Evolutionary conservation across 2,113 vertebrate species (phyloP).

Genomic region (Sialia sialis): DNA sequence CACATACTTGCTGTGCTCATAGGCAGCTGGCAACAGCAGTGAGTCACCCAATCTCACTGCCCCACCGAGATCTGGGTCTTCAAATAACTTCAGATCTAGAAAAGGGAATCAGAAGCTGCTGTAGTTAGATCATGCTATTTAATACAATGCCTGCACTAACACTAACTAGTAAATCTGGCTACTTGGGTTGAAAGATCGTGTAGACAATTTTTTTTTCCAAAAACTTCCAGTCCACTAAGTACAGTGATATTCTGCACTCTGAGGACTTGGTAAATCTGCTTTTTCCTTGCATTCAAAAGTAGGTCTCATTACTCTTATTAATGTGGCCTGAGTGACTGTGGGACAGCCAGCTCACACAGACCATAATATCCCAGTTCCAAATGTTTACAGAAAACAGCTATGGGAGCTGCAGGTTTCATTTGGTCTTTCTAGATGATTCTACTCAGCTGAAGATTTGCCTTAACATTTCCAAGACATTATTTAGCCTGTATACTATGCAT

Average conservation of each 20-base stretch:
- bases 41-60: slow-evolving; percentile 71
- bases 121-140: background rate
- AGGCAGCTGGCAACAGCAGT: slow-evolving; percentile 70
- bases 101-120: background rate
- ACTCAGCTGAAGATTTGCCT: background rate
- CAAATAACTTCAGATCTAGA: slow-evolving; percentile 77
- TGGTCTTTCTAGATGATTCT: background rate
- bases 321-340: background rate
- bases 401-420: background rate
- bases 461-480: background rate
- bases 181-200: background rate
- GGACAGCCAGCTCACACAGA: background rate
- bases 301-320: background rate
- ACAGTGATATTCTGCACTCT: background rate
- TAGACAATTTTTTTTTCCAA: background rate
- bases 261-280: background rate
- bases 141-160: background rate
- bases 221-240: background rate
- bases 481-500: background rate
- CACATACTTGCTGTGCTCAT: background rate
- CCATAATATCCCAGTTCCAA: background rate
- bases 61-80: slow-evolving; percentile 79
- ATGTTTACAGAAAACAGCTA: background rate
- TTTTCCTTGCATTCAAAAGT: background rate
- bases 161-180: background rate